Conservation (phyloP, 2,113 vertebrate species). For the Rana temporaria region DNA sequence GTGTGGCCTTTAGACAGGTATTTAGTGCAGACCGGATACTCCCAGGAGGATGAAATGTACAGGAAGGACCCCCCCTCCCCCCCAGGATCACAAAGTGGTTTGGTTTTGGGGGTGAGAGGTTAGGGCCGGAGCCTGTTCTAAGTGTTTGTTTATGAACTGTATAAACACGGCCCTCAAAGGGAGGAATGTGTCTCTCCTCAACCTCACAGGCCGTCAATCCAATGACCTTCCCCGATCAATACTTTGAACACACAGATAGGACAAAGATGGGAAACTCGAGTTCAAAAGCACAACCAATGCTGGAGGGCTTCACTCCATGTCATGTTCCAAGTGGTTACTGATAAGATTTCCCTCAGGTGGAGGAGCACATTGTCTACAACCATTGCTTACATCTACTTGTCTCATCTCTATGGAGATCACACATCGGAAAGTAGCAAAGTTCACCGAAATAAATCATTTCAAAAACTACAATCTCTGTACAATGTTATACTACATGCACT, state of each 20-base stretch:
- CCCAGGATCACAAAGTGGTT: not conserved
- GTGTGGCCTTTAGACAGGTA: no score
- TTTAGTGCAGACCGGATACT: no score
- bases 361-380: not conserved
- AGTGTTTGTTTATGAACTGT: slow-evolving; percentile 45
- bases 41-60: no score
- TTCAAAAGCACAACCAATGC: slow-evolving; percentile 8
- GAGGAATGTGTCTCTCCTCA: slow-evolving; percentile 11
- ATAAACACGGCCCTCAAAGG: slow-evolving; percentile 20
- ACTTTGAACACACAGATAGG: slow-evolving; percentile 31
- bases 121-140: slow-evolving; percentile 7
- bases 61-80: no score
- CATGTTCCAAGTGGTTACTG: not conserved
- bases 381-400: not conserved
- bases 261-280: slow-evolving; percentile 10
- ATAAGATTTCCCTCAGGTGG: not conserved
- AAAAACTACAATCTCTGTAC: no score
- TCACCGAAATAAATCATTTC: no score
- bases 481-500: no score
- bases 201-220: slow-evolving; percentile 11
- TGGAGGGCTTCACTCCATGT: slow-evolving; percentile 10
- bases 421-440: no score
- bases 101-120: slow-evolving; percentile 29
- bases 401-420: no score
- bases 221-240: slow-evolving; percentile 32